Evolutionary conservation across 2,113 vertebrate species (phyloP).

Genomic region (Erpornis zantholeuca): DNA sequence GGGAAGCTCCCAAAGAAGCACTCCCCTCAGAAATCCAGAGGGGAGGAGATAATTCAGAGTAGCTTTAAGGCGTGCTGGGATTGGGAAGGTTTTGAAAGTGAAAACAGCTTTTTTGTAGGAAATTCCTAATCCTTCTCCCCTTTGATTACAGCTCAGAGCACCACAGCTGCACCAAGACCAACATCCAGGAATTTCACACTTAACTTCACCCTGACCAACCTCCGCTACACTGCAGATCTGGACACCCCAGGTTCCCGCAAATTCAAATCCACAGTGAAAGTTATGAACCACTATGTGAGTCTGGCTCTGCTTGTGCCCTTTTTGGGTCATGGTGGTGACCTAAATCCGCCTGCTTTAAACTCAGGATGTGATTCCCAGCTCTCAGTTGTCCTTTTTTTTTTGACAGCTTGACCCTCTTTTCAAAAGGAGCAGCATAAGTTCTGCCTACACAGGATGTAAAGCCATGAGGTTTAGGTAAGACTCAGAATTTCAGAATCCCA

Average conservation of each 20-base stretch:
- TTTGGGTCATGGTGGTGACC: not conserved
- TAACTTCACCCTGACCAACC: slow-evolving; percentile 53
- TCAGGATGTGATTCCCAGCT: not conserved
- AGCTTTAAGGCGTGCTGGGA: not conserved
- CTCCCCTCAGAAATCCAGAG: not conserved
- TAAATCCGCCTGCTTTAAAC: not conserved
- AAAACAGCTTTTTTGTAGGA: not conserved
- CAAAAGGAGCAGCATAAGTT: slow-evolving; percentile 16
- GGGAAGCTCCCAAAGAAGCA: not conserved
- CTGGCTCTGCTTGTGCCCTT: not conserved
- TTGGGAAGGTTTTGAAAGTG: not conserved
- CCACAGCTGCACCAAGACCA: not conserved
- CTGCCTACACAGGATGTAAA: slow-evolving; percentile 42
- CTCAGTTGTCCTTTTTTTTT: not conserved
- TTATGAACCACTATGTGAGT: slow-evolving; percentile 30
- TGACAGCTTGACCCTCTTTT: slow-evolving; percentile 47
- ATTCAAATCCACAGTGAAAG: not conserved
- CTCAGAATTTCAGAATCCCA: not conserved
- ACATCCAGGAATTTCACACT: slow-evolving; percentile 2
- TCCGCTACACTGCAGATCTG: not conserved
- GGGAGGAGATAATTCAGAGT: not conserved
- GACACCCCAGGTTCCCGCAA: not conserved
- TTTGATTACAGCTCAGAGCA: not conserved
- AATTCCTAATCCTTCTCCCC: not conserved
- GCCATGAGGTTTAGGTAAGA: slow-evolving; percentile 51